Evolutionary conservation across 2,888 invertebrate species (phyloP).

Genomic region (Gnatocerus cornutus): DNA sequence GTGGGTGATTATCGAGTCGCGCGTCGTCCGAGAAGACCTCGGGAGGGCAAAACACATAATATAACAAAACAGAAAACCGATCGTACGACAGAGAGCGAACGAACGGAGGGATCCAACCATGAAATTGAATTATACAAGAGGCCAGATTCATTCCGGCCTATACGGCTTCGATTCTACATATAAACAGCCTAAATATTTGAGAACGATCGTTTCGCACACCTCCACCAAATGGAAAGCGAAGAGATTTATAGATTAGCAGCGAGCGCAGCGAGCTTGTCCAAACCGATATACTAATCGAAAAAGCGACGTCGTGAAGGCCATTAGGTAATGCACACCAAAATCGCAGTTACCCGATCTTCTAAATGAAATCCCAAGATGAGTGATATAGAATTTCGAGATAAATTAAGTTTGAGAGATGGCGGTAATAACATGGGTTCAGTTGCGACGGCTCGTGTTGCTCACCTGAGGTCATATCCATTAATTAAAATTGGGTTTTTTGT

Average conservation of each 20-base stretch:
- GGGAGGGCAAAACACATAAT: slow-evolving; percentile 55
- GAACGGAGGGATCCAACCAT: slow-evolving; percentile 70
- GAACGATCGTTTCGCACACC: slow-evolving; percentile 18
- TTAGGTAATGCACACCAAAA: slow-evolving; percentile 51
- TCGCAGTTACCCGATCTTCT: slow-evolving; percentile 50
- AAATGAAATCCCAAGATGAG: slow-evolving; percentile 52
- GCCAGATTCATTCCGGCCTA: slow-evolving; percentile 63
- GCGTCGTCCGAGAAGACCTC: slow-evolving; percentile 52
- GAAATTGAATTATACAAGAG: slow-evolving; percentile 72
- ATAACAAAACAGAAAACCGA: slow-evolving; percentile 53
- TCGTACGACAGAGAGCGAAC: slow-evolving; percentile 57
- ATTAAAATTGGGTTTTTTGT: slow-evolving; percentile 38
- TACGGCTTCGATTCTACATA: slow-evolving; percentile 58
- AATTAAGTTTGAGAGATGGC: slow-evolving; percentile 54
- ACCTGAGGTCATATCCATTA: slow-evolving; percentile 51
- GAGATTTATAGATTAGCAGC: slow-evolving; percentile 22
- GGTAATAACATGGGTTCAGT: slow-evolving; percentile 53
- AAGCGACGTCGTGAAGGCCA: slow-evolving; percentile 44
- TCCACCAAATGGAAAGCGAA: slow-evolving; percentile 13
- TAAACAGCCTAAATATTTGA: slow-evolving; percentile 59
- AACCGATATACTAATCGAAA: slow-evolving; percentile 2
- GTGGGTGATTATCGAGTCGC: slow-evolving; percentile 62
- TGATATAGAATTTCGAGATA: slow-evolving; percentile 55
- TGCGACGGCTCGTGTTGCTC: slow-evolving; percentile 49
- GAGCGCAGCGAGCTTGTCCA: background rate